Evolutionary conservation across 1,140 invertebrate species (phyloP), one percentile per base, ranked within the genome.

Genomic region (Ephestia elutella): DNA sequence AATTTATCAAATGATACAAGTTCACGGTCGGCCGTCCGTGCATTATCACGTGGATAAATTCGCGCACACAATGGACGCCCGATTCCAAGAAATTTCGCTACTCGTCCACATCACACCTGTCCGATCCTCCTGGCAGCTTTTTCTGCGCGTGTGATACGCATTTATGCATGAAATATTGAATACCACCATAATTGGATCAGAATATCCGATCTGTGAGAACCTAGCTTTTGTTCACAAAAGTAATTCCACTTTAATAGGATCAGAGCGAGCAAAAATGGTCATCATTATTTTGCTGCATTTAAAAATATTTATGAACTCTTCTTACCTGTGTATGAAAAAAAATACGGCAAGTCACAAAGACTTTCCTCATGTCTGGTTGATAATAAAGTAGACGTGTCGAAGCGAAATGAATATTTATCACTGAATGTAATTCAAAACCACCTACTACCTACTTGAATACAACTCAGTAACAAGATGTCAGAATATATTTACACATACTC

Each of bases 1-100:
- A 44, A 44, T 44, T 15, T 44, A 44, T 44, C 38, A 44, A 44
- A 44, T 15, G n/a, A 15, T n/a, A 15, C 13, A 2, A 53, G 13
- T 5, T 53, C 5, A 21, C 10, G 20, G 3, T 1, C 20, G 5
- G 20, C 5, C 11, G 50, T 13, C 18, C 17, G 21, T 2, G 49
- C 49, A 50, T 53, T 53, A 19, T 32, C 44, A 60, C 60, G 60
- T 55, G 60, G 64, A 51, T 57, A 55, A 30, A 18, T 69, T 71
- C 64, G 64, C 68, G 55, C 73, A 69, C 58, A 80, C 73, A 76
- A 72, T 73, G 71, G 66, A 56, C 66, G 62, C 63, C 69, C 69
- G 71, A 67, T 78, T 78, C 76, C 70, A 60, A 70, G 68, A 75
- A 70, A 61, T 68, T 69, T 74, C 66, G 71, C 30, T 68, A 51